Evolutionary conservation across 30 jellyfish, hydroid and myxozoan species (phyloP).

Genomic region (Hydra vulgaris): DNA sequence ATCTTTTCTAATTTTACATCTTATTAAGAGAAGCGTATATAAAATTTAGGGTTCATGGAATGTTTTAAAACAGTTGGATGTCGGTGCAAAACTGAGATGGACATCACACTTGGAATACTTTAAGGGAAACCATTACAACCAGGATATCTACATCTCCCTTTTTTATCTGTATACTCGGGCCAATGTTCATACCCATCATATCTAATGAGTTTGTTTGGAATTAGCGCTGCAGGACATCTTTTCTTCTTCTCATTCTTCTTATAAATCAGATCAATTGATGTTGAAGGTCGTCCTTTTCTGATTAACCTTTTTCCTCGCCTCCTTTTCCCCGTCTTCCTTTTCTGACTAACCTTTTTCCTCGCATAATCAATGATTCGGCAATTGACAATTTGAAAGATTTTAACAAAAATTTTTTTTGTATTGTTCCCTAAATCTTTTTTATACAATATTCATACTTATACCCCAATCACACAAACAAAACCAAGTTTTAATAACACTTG

Average conservation of each 20-base stretch:
- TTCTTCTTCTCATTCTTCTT: neutral
- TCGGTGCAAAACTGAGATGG: neutral
- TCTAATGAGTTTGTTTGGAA: constrained; percentile 3
- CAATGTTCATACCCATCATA: constrained; percentile 3
- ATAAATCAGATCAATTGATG: neutral
- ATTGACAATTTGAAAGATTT: neutral
- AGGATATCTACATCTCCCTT: constrained; percentile 9
- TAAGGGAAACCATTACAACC: constrained; percentile 9
- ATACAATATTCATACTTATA: neutral
- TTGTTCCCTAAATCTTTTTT: neutral
- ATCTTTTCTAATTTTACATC: neutral
- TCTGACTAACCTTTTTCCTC: no score
- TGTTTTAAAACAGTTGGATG: constrained; percentile 1
- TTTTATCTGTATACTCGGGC: constrained; percentile 1
- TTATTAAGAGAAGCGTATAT: neutral
- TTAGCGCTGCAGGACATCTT: constrained; percentile 6
- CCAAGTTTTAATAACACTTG: no score
- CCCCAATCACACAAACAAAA: no score
- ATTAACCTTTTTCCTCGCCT: neutral
- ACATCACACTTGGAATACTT: neutral
- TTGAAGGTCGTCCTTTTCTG: constrained; percentile 11
- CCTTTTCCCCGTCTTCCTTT: no score
- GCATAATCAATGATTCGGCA: constrained; percentile 8
- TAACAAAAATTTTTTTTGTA: neutral
- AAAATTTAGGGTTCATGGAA: neutral